Evolutionary conservation across 2,888 invertebrate genomes (phyloP).

Genomic region (Acholoe squamosa): DNA sequence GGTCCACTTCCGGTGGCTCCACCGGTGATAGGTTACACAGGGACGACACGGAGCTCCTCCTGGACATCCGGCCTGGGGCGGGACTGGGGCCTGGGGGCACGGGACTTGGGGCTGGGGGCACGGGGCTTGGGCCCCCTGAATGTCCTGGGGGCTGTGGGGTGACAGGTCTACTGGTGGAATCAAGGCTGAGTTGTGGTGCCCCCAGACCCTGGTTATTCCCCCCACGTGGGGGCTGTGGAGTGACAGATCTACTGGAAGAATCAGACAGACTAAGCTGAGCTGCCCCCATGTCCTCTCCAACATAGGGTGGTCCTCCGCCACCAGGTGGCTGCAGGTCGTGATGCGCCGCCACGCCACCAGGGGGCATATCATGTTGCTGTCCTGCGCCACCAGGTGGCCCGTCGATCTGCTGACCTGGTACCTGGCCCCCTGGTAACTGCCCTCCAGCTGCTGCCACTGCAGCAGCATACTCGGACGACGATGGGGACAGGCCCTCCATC

Average conservation of each 20-base stretch:
- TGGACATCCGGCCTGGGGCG: constrained; percentile 15
- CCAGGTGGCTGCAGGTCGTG: neutral
- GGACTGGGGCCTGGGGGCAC: constrained; percentile 11
- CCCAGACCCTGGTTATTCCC: neutral
- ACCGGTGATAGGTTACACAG: constrained; percentile 70
- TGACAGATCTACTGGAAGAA: neutral
- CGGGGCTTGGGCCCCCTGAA: constrained; percentile 43
- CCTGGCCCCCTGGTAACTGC: neutral
- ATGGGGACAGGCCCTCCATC: constrained; percentile 19
- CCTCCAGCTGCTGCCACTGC: neutral
- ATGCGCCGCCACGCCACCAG: neutral
- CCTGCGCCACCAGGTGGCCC: neutral
- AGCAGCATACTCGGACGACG: constrained; percentile 36
- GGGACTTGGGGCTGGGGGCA: constrained; percentile 40
- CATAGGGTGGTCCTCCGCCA: neutral
- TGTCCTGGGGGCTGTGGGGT: constrained; percentile 21
- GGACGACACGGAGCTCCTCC: constrained; percentile 52
- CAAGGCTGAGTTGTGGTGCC: neutral
- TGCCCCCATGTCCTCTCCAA: neutral
- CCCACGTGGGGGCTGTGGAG: neutral
- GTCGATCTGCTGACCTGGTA: neutral
- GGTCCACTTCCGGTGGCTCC: constrained; percentile 85
- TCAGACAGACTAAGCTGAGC: neutral
- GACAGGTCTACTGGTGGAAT: neutral
- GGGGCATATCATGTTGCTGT: neutral